Conservation (phyloP, 1,140 invertebrate genomes). For the Leptinotarsa defecta region DNA sequence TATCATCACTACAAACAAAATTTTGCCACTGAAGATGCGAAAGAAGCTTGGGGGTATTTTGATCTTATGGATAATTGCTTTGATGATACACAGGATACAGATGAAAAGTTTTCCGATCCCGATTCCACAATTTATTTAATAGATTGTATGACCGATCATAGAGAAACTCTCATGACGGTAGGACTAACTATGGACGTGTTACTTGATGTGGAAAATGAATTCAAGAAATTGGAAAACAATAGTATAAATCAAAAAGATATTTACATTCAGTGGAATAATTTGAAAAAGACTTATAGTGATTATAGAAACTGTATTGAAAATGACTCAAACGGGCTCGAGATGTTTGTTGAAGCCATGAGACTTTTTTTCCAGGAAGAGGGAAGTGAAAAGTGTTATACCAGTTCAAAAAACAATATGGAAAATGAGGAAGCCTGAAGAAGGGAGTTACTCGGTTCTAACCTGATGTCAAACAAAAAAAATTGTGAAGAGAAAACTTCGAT, state of each 20-base stretch:
- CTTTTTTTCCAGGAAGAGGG: conserved; percentile 9
- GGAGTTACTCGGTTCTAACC: neutral
- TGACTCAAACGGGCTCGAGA: neutral
- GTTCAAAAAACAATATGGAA: neutral
- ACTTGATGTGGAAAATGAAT: conserved; percentile 16
- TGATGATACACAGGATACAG: conserved; percentile 4
- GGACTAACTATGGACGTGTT: conserved; percentile 16
- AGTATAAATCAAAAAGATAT: conserved; percentile 12
- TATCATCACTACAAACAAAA: conserved; percentile 10
- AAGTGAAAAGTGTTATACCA: neutral
- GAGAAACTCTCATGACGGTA: neutral
- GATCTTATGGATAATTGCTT: conserved; percentile 2
- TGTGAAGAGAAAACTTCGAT: too few species aligned
- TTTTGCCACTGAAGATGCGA: conserved; percentile 1
- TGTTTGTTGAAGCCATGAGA: conserved; percentile 12
- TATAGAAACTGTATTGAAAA: conserved; percentile 3
- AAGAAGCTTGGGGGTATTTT: conserved; percentile 10
- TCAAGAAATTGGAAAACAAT: conserved; percentile 11
- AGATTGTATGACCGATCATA: conserved; percentile 9
- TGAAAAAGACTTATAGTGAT: conserved; percentile 9
- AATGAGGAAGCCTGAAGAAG: neutral
- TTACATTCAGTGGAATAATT: conserved; percentile 15
- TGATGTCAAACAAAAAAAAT: too few species aligned
- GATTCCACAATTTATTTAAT: conserved; percentile 16
- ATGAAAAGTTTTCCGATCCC: conserved; percentile 1